Evolutionary conservation across 1,140 invertebrate genomes (phyloP).

Genomic region (Platyura marginata): DNA sequence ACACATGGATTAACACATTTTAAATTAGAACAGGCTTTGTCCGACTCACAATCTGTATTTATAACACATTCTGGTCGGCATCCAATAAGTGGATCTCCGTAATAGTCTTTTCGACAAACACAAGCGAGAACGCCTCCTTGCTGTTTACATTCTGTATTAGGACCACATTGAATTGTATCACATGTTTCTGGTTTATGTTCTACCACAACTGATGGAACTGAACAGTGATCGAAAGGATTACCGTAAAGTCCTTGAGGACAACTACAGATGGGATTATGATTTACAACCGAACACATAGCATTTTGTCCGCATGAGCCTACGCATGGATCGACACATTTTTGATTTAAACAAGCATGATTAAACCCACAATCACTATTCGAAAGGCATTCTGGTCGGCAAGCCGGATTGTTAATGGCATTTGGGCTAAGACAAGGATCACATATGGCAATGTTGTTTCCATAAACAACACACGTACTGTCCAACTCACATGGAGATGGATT

Average conservation of each 20-base stretch:
- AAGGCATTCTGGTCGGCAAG: slow-evolving; percentile 58
- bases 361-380: slow-evolving; percentile 59
- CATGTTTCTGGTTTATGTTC: slow-evolving; percentile 38
- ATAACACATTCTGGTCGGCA: slow-evolving; percentile 62
- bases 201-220: slow-evolving; percentile 24
- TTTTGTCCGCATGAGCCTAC: slow-evolving; percentile 61
- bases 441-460: slow-evolving; percentile 50
- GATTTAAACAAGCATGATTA: slow-evolving; percentile 53
- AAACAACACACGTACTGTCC: slow-evolving; percentile 43
- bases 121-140: slow-evolving; percentile 34
- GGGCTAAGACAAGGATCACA: slow-evolving; percentile 56
- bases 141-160: slow-evolving; percentile 54
- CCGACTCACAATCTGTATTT: slow-evolving; percentile 51
- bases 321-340: slow-evolving; percentile 62
- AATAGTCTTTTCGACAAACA: slow-evolving; percentile 43
- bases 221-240: slow-evolving; percentile 65
- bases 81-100: slow-evolving; percentile 51
- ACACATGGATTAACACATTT: slow-evolving; percentile 63
- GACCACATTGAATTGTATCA: slow-evolving; percentile 47
- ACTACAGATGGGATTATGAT: slow-evolving; percentile 57
- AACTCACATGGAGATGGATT: slow-evolving; percentile 56
- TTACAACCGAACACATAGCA: slow-evolving; percentile 52
- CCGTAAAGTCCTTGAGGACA: slow-evolving; percentile 53
- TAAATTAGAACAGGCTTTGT: slow-evolving; percentile 53
- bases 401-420: slow-evolving; percentile 42